Percentiles rank a stretch among this genome's conserved stretches.
Evolutionary conservation across 2,797 vertebrate species (phyloP).

Genomic region (Sebastes taczanowskii): DNA sequence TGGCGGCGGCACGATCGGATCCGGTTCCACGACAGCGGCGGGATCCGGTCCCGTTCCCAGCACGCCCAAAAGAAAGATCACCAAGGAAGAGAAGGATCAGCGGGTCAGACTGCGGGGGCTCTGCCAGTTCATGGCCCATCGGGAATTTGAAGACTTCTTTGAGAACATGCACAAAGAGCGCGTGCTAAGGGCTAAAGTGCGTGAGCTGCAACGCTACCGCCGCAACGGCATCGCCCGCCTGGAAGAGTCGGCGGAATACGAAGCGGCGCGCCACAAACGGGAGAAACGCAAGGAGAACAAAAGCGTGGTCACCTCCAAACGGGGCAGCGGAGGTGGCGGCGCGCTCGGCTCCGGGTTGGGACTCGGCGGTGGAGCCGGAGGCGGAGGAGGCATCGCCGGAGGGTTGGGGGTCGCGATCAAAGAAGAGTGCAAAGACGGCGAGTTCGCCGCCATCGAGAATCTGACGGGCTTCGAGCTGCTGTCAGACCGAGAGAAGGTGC

Average conservation of each 20-base stretch:
- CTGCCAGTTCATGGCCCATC: slow-evolving; percentile 97
- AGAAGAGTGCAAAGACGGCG: slow-evolving; percentile 91
- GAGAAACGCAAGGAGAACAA: slow-evolving; percentile 96
- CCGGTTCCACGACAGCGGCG: slow-evolving; percentile 9
- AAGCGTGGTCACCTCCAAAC: slow-evolving; percentile 84
- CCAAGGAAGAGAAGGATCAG: slow-evolving; percentile 96
- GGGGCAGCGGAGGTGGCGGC: slow-evolving; percentile 72
- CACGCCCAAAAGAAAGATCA: slow-evolving; percentile 89
- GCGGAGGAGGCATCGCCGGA: slow-evolving; percentile 54
- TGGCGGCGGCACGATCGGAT: neutral
- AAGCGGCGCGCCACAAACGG: slow-evolving; percentile 94
- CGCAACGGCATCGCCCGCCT: slow-evolving; percentile 93
- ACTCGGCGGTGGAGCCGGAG: slow-evolving; percentile 62
- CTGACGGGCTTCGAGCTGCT: slow-evolving; percentile 93
- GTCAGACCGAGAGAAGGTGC: slow-evolving; percentile 95
- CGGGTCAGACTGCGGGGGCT: slow-evolving; percentile 89
- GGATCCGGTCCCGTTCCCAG: slow-evolving; percentile 48
- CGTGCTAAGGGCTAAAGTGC: slow-evolving; percentile 90
- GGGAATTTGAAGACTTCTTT: slow-evolving; percentile 96
- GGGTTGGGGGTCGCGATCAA: slow-evolving; percentile 78
- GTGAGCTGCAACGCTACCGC: slow-evolving; percentile 95
- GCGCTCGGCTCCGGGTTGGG: slow-evolving; percentile 78
- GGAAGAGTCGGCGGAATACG: slow-evolving; percentile 94
- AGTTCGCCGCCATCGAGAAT: slow-evolving; percentile 94
- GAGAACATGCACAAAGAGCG: slow-evolving; percentile 97